Conservation (phyloP, 2,888 invertebrate genomes). For the Orchesella flavescens region DNA sequence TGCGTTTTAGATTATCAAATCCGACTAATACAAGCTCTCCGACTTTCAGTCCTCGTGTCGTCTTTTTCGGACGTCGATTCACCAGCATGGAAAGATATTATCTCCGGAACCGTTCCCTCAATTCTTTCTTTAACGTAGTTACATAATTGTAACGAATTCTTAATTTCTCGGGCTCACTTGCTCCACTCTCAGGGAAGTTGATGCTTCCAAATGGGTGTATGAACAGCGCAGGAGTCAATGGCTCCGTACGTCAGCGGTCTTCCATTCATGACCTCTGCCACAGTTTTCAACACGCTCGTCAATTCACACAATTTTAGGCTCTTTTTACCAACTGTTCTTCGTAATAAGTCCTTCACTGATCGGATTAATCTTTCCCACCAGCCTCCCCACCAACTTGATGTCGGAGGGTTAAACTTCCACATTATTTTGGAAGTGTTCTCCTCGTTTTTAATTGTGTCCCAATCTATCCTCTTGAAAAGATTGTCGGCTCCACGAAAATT, state of each 20-base stretch:
- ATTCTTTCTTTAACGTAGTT: neutral
- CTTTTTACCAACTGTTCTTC: neutral
- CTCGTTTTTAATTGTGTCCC: conserved; percentile 16
- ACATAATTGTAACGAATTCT: neutral
- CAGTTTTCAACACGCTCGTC: neutral
- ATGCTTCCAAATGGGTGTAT: conserved; percentile 17
- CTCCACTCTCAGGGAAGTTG: conserved; percentile 17
- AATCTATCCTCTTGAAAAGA: conserved; percentile 35
- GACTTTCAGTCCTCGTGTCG: neutral
- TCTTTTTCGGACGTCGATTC: neutral
- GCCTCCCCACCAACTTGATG: conserved; percentile 71
- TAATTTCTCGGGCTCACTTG: neutral
- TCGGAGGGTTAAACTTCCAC: conserved; percentile 72
- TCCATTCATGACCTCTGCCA: conserved; percentile 21
- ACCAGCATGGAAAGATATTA: conserved; percentile 24
- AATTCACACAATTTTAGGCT: neutral
- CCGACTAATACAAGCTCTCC: conserved; percentile 36
- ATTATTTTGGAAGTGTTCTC: conserved; percentile 52
- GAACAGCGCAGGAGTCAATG: conserved; percentile 21
- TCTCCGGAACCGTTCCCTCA: neutral
- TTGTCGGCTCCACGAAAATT: conserved; percentile 71
- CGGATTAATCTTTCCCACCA: conserved; percentile 44
- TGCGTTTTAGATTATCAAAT: conserved; percentile 9
- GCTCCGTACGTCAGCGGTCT: conserved; percentile 21
- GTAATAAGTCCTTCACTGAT: conserved; percentile 10